A percentile compares a stretch with the other conserved stretches of the same genome.
phyloP scores from a whole-genome alignment of 1,140 invertebrate species.

The Venturia canescens region DNA sequence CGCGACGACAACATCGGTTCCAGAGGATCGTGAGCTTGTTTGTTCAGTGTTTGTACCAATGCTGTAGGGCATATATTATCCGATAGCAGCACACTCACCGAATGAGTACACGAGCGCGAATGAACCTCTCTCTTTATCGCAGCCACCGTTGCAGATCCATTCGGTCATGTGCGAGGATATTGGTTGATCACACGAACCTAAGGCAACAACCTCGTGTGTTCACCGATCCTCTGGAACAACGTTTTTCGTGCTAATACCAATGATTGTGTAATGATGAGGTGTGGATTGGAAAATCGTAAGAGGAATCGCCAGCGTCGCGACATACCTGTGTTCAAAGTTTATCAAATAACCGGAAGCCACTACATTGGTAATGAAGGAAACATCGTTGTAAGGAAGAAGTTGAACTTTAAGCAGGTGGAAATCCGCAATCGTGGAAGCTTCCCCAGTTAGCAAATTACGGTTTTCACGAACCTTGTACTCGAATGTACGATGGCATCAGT shows the following conservation, averaged over 20 bases:
- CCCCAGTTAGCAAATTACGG: background rate
- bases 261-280: too few relatives aligned
- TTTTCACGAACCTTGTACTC: background rate
- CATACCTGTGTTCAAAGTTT: too few relatives aligned
- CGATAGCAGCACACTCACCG: constrained; percentile 1
- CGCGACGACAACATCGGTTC: constrained; percentile 28
- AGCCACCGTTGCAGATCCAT: background rate
- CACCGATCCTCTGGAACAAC: background rate
- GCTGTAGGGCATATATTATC: constrained; percentile 26
- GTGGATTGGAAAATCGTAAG: too few relatives aligned
- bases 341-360: too few relatives aligned
- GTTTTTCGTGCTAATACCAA: background rate
- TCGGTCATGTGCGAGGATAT: background rate
- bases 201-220: background rate
- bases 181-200: background rate
- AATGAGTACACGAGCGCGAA: constrained; percentile 40
- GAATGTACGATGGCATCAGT: background rate
- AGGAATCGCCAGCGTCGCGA: too few relatives aligned
- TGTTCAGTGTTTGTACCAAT: constrained; percentile 38
- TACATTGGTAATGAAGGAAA: too few relatives aligned
- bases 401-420: too few relatives aligned
- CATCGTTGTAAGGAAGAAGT: too few relatives aligned
- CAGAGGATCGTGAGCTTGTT: constrained; percentile 17
- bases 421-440: too few relatives aligned
- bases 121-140: constrained; percentile 12